phyloP scores from a whole-genome alignment of 2,797 vertebrate species.

The Lagothrix lagotricha region DNA sequence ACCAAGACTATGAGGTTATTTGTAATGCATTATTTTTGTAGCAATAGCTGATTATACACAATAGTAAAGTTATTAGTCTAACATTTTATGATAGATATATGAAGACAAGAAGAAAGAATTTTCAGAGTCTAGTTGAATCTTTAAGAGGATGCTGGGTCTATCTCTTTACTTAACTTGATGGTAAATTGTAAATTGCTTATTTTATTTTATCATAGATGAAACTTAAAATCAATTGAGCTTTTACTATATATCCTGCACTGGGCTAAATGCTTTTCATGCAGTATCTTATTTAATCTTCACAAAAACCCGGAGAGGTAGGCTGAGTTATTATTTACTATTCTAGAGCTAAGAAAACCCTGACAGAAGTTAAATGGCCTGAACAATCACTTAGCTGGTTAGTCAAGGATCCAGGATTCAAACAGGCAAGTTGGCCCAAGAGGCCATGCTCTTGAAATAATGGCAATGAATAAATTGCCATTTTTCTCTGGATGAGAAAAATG shows the following conservation, averaged over 20 bases:
- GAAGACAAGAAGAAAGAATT: neutral
- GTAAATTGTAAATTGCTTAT: neutral
- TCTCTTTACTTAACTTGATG: neutral
- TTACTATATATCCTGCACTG: neutral
- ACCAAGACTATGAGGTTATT: neutral
- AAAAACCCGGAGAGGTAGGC: neutral
- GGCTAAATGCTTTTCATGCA: neutral
- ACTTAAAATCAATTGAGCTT: neutral
- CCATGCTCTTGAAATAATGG: neutral
- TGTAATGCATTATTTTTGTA: neutral
- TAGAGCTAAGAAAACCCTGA: neutral
- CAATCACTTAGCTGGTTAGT: neutral
- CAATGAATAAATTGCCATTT: neutral
- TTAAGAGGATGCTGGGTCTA: neutral
- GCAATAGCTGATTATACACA: neutral
- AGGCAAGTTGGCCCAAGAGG: neutral
- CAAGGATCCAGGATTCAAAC: neutral
- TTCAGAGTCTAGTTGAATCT: neutral
- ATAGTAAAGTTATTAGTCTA: neutral
- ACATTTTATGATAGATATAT: neutral
- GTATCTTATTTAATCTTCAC: neutral
- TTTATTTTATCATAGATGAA: neutral
- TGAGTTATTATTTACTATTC: neutral
- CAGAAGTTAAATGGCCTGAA: neutral
- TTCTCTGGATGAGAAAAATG: neutral